Conservation (phyloP, 2,888 invertebrate genomes). For the Melieria omissa region DNA sequence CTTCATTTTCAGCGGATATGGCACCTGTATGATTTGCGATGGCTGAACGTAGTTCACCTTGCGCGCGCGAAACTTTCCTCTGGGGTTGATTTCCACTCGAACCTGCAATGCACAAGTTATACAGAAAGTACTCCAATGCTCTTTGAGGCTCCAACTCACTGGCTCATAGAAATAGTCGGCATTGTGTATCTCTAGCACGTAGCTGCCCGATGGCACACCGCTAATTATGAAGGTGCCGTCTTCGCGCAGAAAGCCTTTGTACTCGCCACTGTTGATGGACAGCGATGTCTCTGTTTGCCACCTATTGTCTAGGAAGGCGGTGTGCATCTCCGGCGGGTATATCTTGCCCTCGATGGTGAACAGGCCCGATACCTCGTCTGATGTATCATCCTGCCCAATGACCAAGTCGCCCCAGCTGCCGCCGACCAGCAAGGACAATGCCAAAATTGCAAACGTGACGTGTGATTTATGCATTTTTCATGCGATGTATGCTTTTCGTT, state of each 20-base stretch:
- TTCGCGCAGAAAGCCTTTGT: conserved; percentile 86
- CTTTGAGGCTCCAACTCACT: conserved; percentile 64
- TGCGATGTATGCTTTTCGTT: too few species aligned
- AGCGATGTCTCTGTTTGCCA: conserved; percentile 84
- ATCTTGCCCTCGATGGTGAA: conserved; percentile 86
- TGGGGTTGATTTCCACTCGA: conserved; percentile 96
- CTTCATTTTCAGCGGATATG: conserved; percentile 92
- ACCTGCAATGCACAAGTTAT: conserved; percentile 43
- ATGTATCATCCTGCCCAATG: conserved; percentile 59
- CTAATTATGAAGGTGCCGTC: conserved; percentile 92
- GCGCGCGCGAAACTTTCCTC: conserved; percentile 95
- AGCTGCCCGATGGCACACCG: conserved; percentile 91
- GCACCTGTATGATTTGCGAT: conserved; percentile 87
- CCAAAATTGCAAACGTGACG: too few species aligned
- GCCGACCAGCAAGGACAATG: conserved; percentile 12
- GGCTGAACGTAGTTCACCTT: conserved; percentile 95
- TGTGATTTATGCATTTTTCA: too few species aligned
- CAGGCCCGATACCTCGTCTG: conserved; percentile 68
- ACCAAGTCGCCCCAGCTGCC: conserved; percentile 47
- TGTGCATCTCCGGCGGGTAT: conserved; percentile 71
- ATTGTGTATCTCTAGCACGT: conserved; percentile 91
- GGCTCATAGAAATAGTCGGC: conserved; percentile 94
- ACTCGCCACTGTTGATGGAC: conserved; percentile 90
- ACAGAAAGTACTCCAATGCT: background rate
- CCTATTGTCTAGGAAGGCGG: conserved; percentile 66